Evolutionary conservation across 2,797 vertebrate species (phyloP), one percentile per base, ranked within the genome.

Genomic region (Pantherophis vulpinus): DNA sequence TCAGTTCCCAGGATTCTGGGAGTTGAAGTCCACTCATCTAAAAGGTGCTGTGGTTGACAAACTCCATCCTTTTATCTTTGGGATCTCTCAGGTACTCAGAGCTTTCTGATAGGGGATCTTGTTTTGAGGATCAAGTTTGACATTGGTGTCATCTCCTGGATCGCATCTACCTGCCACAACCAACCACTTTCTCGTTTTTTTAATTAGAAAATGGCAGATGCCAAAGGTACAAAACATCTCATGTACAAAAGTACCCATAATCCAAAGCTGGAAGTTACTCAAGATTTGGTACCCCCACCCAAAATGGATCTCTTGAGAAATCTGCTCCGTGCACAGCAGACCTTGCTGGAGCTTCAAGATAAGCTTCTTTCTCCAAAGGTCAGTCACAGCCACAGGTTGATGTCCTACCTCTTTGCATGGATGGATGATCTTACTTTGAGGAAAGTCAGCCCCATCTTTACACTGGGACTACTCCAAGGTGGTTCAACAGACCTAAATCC

Each of bases 251-350:
- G 0, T 16, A 56, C 8, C 29, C 27, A 87, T n/a, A 20, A 37
- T 27, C 0, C 37, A 87, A 25, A 87, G 29, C 29, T 87, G 18
- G 11, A 20, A 55, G 27, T 23, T 5, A 8, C 51, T 14, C 25
- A 27, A 29, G 13, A 18, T 8, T 13, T 0, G 14, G n/a, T 25
- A 5, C 6, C 2, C n/a, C 59, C 66, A 13, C n/a, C 2, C 47
- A 66, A 23, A 42, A 20, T 42, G 20, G 37, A 42, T 42, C 37
- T 4, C 66, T 37, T 16, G n/a, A 32, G 23, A 23, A 20, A 56
- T 51, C 6, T 12, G 13, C 18, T 1, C 6, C 0, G 4, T 3
- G 1, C 61, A 12, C 47, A 55, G n/a, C 0, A 16, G 20, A 12
- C 23, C 2, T 5, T 20, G 56, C 27, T 11, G 47, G 11, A 4